Evolutionary conservation across 2,797 vertebrate genomes (phyloP).

Genomic region (Brachyrhaphis roseni): DNA sequence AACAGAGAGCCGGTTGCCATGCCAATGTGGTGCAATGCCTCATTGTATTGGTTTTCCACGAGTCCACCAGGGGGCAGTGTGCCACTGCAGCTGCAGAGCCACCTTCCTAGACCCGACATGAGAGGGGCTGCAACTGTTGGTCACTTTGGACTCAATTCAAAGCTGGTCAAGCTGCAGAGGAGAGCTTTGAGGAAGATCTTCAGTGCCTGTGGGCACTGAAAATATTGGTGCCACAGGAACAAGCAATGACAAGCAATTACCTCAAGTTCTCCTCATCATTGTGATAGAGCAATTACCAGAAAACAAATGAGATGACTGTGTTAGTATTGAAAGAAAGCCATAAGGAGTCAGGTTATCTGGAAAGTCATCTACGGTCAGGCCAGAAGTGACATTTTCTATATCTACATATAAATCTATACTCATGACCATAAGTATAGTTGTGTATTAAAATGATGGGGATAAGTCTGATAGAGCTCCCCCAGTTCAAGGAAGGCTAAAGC

Average conservation of each 20-base stretch:
- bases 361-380: conserved; percentile 19
- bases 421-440: not conserved
- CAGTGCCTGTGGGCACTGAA: not conserved
- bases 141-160: not conserved
- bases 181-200: not conserved
- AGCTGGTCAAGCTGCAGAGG: not conserved
- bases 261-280: not conserved
- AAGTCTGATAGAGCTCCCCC: no score
- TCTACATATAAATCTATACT: not conserved
- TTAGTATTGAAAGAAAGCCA: not conserved
- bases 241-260: not conserved
- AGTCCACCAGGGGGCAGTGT: conserved; percentile 76
- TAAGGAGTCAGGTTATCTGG: not conserved
- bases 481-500: no score
- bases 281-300: not conserved
- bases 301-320: not conserved
- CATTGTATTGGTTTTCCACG: not conserved
- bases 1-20: conserved; percentile 34
- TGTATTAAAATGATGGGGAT: no score
- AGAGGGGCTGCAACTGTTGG: conserved; percentile 33
- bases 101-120: conserved; percentile 24
- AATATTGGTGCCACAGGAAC: not conserved
- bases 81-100: conserved; percentile 26
- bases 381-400: not conserved
- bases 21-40: conserved; percentile 21